These are phyloP conservation scores for Okapia johnstoni DNA, from an alignment of 2,113 vertebrate genomes.

Conservation along the genomic window DNA sequence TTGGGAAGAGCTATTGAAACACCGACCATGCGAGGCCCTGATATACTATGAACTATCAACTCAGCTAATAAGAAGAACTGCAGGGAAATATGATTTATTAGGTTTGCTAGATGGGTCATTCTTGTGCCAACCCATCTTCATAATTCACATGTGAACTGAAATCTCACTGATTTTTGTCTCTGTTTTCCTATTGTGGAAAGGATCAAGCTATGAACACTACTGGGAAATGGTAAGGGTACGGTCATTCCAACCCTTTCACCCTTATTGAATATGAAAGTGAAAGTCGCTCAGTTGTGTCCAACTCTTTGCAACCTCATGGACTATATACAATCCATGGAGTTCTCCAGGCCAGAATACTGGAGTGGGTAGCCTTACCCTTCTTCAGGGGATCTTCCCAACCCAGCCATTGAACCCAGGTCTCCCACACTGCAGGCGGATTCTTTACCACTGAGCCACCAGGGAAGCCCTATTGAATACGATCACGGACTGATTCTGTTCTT, in stretches of 20 bases:
- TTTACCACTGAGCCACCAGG: neutral
- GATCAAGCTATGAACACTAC: neutral
- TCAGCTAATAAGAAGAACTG: neutral
- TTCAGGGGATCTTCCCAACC: neutral
- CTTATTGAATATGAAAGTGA: neutral
- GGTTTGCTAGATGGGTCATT: neutral
- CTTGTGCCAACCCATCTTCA: neutral
- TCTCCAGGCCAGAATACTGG: neutral
- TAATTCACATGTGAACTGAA: neutral
- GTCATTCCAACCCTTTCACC: neutral
- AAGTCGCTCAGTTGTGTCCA: neutral
- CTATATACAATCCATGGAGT: neutral
- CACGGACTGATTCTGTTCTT: neutral
- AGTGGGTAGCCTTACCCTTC: neutral
- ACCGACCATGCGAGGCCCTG: neutral
- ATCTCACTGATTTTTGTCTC: neutral
- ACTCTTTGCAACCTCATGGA: neutral
- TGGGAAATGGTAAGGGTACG: neutral
- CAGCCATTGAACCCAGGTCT: neutral
- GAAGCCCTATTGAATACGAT: neutral
- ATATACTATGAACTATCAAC: neutral
- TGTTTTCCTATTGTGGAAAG: neutral
- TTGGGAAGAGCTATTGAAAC: neutral
- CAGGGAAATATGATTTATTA: neutral
- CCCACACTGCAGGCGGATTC: fast-evolving